Evolutionary conservation across 2,113 vertebrate genomes (phyloP), one percentile per base, ranked within the genome.

Genomic region (Pogonocichla stellata): DNA sequence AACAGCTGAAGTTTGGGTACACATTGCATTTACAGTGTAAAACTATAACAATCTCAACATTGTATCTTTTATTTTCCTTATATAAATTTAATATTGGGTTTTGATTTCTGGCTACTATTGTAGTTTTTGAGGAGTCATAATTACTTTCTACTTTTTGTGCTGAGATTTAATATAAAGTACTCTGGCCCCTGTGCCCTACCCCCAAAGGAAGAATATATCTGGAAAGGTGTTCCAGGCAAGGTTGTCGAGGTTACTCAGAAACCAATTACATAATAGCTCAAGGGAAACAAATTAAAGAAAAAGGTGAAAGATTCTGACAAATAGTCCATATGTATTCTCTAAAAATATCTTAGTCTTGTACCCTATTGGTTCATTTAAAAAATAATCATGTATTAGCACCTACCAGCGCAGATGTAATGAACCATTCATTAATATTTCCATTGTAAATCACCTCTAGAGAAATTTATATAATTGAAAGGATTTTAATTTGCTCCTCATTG

Each of bases 351-450:
- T 84, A 78, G 38, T 23, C 31, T 73, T 67, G 17, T 66, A 50
- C 8, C 5, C 38, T 24, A 80, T 8, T 83, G 34, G 45, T 73
- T 94, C 50, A 45, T 82, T 93, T 31, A 93, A 94, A 90, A 80
- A 75, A 66, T 20, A 65, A 40, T 16, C 79, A 60, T 17, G 19
- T 45, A 79, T n/a, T 73, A 54, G 24, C 50, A 86, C 34, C 80
- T 90, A 73, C 71, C 19, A 93, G 47, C 88, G 80, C 16, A 83
- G 40, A n/a, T 80, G 8, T 80, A 93, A 88, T 90, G 64, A 97
- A 94, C 86, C 92, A 93, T 80, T 92, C 62, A 88, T 92, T 90
- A 86, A 50, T 92, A 88, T 92, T 95, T 90, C 50, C 29, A 43
- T 40, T 86, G 56, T 86, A 90, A 93, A 86, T 90, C 67, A 70